Conservation (phyloP, 1,140 invertebrate genomes). For the Lepidurus packardi region DNA sequence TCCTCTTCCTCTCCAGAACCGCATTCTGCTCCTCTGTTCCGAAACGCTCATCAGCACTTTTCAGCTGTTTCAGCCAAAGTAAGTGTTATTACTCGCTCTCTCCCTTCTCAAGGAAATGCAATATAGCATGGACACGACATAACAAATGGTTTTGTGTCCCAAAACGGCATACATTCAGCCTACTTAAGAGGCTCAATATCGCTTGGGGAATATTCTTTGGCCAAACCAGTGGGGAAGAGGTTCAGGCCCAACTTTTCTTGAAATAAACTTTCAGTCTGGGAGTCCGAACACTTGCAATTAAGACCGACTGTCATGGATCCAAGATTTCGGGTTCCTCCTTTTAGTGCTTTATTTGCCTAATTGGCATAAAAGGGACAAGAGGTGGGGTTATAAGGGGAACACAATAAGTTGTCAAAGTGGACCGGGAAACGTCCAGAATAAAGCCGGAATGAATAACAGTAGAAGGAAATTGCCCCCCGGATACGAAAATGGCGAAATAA, state of each 20-base stretch:
- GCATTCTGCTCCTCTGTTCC: not conserved
- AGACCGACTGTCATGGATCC: no score
- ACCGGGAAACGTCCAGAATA: no score
- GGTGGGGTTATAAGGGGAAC: no score
- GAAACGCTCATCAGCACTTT: conserved; percentile 12
- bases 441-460: not conserved
- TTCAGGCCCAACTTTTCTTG: not conserved
- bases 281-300: no score
- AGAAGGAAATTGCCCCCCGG: not conserved
- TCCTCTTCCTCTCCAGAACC: not conserved
- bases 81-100: conserved; percentile 2
- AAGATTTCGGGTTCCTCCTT: no score
- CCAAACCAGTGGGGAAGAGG: not conserved
- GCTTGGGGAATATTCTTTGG: not conserved
- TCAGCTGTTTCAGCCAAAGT: conserved; percentile 4
- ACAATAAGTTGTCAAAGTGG: no score
- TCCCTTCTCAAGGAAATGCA: conserved; percentile 1
- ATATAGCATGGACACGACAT: conserved; percentile 5
- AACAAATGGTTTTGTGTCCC: not conserved
- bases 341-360: no score
- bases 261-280: not conserved
- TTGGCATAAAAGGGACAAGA: no score
- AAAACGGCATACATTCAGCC: conserved; percentile 3
- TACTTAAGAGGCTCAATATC: not conserved
- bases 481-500: not conserved